These are phyloP conservation scores for Papilio helenus DNA, from an alignment of 1,140 invertebrate species.

Conservation along the genomic window DNA sequence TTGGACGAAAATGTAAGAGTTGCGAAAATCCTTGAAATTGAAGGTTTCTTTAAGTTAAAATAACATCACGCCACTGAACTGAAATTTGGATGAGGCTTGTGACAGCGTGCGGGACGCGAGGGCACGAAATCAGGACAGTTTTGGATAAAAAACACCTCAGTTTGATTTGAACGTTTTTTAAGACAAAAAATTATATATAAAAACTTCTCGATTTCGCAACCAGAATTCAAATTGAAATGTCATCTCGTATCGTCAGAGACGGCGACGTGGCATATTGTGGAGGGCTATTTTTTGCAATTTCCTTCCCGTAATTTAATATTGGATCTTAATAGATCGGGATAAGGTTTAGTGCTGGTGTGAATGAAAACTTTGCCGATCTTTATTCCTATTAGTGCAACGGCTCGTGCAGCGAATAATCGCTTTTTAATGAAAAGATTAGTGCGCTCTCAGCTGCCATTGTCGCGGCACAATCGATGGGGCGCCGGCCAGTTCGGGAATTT, in stretches of 20 bases:
- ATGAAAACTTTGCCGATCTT: constrained; percentile 49
- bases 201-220: constrained; percentile 60
- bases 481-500: constrained; percentile 72
- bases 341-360: constrained; percentile 42
- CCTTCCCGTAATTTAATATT: constrained; percentile 41
- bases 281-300: constrained; percentile 47
- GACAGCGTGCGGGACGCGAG: neutral
- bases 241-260: constrained; percentile 63
- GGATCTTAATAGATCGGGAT: constrained; percentile 44
- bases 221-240: constrained; percentile 80
- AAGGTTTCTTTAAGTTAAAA: constrained; percentile 22
- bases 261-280: constrained; percentile 65
- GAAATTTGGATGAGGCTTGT: constrained; percentile 28
- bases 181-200: constrained; percentile 50
- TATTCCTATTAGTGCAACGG: constrained; percentile 77
- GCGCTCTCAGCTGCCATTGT: constrained; percentile 69
- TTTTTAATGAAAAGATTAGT: constrained; percentile 83
- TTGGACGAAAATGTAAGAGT: constrained; percentile 33
- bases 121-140: constrained; percentile 7
- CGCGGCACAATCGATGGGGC: constrained; percentile 65
- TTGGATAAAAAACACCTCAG: neutral
- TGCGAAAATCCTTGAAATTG: neutral
- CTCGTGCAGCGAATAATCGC: constrained; percentile 78
- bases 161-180: constrained; percentile 4
- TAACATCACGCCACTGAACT: constrained; percentile 26